Evolutionary conservation across 2,113 vertebrate genomes (phyloP), one percentile per base, ranked within the genome.

Genomic region (Macaca nemestrina): DNA sequence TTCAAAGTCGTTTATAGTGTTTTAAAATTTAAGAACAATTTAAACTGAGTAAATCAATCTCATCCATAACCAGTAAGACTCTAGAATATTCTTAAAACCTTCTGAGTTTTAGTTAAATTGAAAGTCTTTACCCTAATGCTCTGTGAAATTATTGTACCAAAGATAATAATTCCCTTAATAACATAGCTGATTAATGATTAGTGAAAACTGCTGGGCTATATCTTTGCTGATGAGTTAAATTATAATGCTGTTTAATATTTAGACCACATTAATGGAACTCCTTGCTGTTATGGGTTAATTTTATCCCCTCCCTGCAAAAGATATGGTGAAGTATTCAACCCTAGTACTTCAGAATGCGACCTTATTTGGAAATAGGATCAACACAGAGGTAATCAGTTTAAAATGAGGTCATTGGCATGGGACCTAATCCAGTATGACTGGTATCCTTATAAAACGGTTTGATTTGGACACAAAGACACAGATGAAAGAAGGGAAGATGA

Each of bases 91-190:
- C 35, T 64, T 95, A 64, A 93, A 87, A 76, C 80, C 27, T 83
- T 80, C 23, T 72, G 27, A 92, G 8, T 59, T 96, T 96, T 75
- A 43, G 30, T 88, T 96, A 79, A 83, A 30, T 89, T 93, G 25
- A 81, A 90, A 61, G 23, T 70, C 10, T 81, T 38, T 82, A 30
- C 9, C 5, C 12, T 84, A 64, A 80, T 67, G 67, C 22, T 78
- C 30, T 82, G 1, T 83, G 59, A 73, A 83, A 48, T 86, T 85
- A 84, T 64, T 92, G 55, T 93, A 18, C 45, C 83, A 92, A 32
- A 93, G 43, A n/a, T 72, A 88, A 52, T 90, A 75, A 76, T 95
- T 95, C 17, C 16, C 6, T 88, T n/a, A 93, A 88, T 88, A 87
- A 90, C 8, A 72, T 20, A 64, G 16, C 68, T 89, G 25, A 90